Conservation (phyloP, 2,797 vertebrate species). For the Rhincodon typus region DNA sequence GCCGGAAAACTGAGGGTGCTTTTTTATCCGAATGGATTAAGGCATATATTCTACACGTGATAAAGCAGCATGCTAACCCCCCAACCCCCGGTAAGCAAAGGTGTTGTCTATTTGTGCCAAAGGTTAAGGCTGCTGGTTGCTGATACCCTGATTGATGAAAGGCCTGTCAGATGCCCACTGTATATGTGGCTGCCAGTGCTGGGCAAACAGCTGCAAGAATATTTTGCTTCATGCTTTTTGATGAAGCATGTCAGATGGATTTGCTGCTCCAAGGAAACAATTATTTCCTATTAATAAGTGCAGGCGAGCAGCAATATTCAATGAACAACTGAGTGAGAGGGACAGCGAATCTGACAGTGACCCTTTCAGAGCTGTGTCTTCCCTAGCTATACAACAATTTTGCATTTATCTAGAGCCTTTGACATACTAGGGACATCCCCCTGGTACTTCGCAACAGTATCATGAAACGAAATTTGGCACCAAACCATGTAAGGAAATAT, state of each 20-base stretch:
- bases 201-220: neutral
- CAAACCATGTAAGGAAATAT: neutral
- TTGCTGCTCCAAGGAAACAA: slow-evolving; percentile 16
- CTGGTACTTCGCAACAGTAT: neutral
- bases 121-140: neutral
- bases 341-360: neutral
- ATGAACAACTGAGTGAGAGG: neutral
- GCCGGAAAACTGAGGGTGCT: neutral
- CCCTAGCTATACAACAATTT: neutral
- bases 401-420: neutral
- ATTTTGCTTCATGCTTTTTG: neutral
- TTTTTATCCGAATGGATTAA: neutral
- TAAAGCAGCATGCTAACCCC: neutral
- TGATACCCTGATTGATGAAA: neutral
- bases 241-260: neutral
- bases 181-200: neutral
- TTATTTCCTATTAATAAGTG: slow-evolving; percentile 12
- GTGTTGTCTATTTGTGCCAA: neutral
- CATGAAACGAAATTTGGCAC: neutral
- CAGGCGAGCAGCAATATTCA: neutral
- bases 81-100: neutral
- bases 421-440: neutral
- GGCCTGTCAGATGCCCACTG: neutral
- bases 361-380: neutral
- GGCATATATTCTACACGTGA: neutral